phyloP scores from a whole-genome alignment of 2,113 vertebrate genomes.

The Bothrops jararaca region DNA sequence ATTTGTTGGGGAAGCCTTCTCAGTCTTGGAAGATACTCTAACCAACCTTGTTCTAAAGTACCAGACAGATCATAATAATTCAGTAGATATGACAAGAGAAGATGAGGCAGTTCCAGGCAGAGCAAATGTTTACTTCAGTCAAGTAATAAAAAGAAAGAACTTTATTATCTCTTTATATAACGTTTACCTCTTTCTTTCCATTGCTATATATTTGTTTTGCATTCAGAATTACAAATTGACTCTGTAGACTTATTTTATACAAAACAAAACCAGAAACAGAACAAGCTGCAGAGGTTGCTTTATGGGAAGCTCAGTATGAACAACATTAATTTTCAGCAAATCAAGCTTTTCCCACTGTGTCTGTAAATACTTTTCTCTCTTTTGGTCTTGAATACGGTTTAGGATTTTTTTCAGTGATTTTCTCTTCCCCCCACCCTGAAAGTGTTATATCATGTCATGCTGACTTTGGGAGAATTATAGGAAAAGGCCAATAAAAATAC shows the following conservation, averaged over 20 bases:
- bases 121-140: neutral
- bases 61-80: neutral
- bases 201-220: neutral
- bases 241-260: neutral
- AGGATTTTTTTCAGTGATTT: neutral
- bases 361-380: conserved; percentile 31
- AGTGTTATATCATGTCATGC: neutral
- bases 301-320: neutral
- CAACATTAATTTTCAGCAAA: conserved; percentile 18
- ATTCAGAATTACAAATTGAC: neutral
- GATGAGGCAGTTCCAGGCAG: neutral
- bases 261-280: neutral
- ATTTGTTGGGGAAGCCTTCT: no score
- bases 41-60: neutral
- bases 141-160: neutral
- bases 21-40: no score
- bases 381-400: conserved; percentile 14
- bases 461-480: conserved; percentile 17
- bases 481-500: conserved; percentile 7
- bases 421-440: neutral
- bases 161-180: neutral
- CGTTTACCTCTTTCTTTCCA: accelerated
- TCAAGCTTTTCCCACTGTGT: conserved; percentile 1
- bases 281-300: neutral
- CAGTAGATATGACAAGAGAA: neutral